These are phyloP conservation scores for Lucilia cuprina DNA, from an alignment of 1,140 invertebrate genomes.

Conservation along the genomic window DNA sequence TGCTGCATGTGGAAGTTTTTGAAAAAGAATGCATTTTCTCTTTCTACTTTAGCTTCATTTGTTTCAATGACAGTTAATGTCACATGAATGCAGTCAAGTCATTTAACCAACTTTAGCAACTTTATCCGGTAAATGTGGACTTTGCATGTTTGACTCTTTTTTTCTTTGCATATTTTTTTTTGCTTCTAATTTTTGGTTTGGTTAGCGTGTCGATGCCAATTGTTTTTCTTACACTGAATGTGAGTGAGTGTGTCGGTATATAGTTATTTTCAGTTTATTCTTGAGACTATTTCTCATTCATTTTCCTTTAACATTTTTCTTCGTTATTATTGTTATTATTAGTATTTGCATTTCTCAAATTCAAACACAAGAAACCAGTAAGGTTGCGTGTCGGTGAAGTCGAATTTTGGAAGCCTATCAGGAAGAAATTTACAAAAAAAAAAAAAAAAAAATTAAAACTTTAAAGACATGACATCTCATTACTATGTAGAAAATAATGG, in stretches of 20 bases:
- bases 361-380: no score
- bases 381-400: no score
- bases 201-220: conserved; percentile 31
- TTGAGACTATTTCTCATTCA: background rate
- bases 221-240: conserved; percentile 5
- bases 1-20: background rate
- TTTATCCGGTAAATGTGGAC: conserved; percentile 31
- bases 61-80: conserved; percentile 29
- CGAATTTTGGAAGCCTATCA: no score
- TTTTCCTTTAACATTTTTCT: background rate
- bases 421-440: no score
- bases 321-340: no score
- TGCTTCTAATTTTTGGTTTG: background rate
- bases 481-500: no score
- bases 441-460: no score
- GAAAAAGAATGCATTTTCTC: background rate
- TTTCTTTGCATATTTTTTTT: background rate
- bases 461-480: no score
- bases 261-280: background rate
- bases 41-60: conserved; percentile 15
- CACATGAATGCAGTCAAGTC: conserved; percentile 31
- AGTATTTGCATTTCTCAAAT: no score
- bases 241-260: background rate
- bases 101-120: conserved; percentile 27
- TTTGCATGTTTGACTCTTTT: conserved; percentile 25